phyloP scores from a whole-genome alignment of 2,113 vertebrate species.

The Marmota flaviventris region DNA sequence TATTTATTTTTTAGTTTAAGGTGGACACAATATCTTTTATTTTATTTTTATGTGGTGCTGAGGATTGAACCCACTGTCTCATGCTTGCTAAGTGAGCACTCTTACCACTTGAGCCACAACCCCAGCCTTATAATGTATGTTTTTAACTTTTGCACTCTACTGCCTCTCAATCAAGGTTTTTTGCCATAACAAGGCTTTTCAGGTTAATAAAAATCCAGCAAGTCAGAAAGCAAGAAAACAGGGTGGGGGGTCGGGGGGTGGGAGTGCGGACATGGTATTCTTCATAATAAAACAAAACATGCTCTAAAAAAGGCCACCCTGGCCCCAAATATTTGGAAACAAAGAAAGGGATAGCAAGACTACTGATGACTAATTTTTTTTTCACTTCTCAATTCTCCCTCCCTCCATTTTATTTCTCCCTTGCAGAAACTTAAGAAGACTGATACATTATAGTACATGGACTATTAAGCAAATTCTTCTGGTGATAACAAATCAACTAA shows the following conservation, averaged over 20 bases:
- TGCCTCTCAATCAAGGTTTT: background rate
- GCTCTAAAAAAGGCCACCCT: background rate
- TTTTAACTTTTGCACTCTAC: constrained; percentile 3
- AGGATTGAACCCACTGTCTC: too few species aligned
- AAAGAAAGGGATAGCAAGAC: background rate
- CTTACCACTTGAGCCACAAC: too few species aligned
- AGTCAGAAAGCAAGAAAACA: background rate
- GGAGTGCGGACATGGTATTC: background rate
- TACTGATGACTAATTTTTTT: background rate
- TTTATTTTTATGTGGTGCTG: too few species aligned
- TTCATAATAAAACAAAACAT: background rate
- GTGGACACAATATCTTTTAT: too few species aligned
- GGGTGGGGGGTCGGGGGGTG: too few species aligned
- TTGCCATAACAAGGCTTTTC: background rate
- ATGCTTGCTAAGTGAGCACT: too few species aligned
- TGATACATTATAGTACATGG: background rate
- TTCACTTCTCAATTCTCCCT: background rate
- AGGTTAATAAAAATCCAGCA: constrained; percentile 17
- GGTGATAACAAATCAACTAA: background rate
- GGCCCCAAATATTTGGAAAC: background rate
- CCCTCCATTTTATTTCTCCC: background rate
- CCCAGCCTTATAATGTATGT: background rate
- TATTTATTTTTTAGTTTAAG: too few species aligned
- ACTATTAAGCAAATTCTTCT: constrained; percentile 27
- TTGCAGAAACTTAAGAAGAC: constrained; percentile 42